phyloP scores from a whole-genome alignment of 1,140 invertebrate species.

The Bombus haemorrhoidalis region DNA sequence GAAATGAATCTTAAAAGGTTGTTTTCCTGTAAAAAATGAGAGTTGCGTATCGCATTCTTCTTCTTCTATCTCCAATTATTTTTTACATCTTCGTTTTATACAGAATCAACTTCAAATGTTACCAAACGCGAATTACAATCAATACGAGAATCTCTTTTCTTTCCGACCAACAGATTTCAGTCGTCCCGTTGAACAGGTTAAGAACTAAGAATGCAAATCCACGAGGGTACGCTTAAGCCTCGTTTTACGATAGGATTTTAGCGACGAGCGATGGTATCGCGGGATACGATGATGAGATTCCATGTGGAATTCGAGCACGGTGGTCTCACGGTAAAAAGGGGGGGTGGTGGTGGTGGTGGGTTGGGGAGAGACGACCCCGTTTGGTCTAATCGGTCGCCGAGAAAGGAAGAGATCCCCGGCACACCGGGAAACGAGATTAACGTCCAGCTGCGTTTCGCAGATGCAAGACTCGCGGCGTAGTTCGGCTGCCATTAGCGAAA shows the following conservation, averaged over 20 bases:
- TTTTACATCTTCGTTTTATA: too few relatives aligned
- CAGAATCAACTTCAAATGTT: too few relatives aligned
- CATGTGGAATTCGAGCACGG: constrained; percentile 32
- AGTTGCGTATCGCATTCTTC: too few relatives aligned
- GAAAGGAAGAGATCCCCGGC: constrained; percentile 13
- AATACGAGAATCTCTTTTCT: neutral
- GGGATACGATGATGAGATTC: constrained; percentile 10
- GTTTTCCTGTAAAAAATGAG: too few relatives aligned
- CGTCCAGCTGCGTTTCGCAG: constrained; percentile 53
- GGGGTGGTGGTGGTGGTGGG: neutral
- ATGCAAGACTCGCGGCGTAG: constrained; percentile 52
- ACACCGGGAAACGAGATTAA: constrained; percentile 57
- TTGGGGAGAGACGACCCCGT: neutral
- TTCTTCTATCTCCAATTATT: too few relatives aligned
- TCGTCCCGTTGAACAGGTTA: neutral
- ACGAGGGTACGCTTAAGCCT: neutral
- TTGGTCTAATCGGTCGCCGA: constrained; percentile 42
- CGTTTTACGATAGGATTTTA: constrained; percentile 21
- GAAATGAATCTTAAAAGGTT: too few relatives aligned
- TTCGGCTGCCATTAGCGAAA: constrained; percentile 74
- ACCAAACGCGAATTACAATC: too few relatives aligned
- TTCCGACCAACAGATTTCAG: neutral
- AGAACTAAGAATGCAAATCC: constrained; percentile 17
- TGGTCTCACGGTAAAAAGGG: constrained; percentile 32
- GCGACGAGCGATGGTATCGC: neutral